phyloP scores from a whole-genome alignment of 2,113 vertebrate species.

The Lampris megalopsis region DNA sequence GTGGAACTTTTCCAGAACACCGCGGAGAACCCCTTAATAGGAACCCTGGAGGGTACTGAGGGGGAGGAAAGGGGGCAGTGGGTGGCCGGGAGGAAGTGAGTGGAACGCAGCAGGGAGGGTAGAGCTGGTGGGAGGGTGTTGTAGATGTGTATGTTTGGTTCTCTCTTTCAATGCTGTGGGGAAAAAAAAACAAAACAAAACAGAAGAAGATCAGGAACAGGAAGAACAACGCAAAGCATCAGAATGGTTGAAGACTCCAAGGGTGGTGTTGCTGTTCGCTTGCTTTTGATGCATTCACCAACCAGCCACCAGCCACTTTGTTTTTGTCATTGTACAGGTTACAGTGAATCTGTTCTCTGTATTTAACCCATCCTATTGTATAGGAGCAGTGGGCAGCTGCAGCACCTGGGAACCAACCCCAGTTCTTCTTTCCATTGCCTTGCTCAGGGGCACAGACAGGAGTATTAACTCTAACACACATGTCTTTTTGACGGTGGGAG shows the following conservation, averaged over 20 bases:
- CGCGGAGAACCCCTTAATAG: constrained; percentile 42
- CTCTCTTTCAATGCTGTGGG: constrained; percentile 21
- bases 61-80: constrained; percentile 1
- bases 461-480: too few relatives aligned
- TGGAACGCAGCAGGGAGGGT: not conserved
- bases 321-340: too few relatives aligned
- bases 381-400: too few relatives aligned
- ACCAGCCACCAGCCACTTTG: too few relatives aligned
- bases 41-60: constrained; percentile 35
- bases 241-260: too few relatives aligned
- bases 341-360: too few relatives aligned
- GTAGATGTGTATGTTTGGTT: not conserved
- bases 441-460: too few relatives aligned
- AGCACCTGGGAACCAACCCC: too few relatives aligned
- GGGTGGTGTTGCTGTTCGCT: not conserved
- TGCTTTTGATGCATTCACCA: too few relatives aligned
- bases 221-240: not conserved
- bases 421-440: too few relatives aligned
- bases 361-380: too few relatives aligned
- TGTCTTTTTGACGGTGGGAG: too few relatives aligned
- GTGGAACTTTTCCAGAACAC: constrained; percentile 46
- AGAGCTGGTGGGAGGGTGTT: not conserved
- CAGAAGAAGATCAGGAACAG: not conserved
- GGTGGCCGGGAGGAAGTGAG: not conserved
- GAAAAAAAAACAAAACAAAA: constrained; percentile 13